phyloP scores from a whole-genome alignment of 30 jellyfish, hydroid and myxozoan genomes.

The Chrysaora quinquecirrha region DNA sequence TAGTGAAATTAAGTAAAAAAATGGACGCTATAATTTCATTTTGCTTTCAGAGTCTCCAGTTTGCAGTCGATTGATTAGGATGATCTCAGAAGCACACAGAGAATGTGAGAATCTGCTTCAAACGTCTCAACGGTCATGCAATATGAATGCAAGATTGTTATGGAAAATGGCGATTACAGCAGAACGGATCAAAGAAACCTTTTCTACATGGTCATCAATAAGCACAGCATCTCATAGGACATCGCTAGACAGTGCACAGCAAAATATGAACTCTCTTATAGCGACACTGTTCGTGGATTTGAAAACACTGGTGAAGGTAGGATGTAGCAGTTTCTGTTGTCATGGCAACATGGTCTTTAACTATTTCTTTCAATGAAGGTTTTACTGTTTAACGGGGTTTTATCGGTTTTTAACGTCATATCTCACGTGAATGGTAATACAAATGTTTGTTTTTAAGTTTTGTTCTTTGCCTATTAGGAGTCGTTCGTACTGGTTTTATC shows the following conservation, averaged over 20 bases:
- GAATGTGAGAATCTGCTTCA: background rate
- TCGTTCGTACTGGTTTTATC: no score
- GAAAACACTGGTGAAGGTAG: background rate
- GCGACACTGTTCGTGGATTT: background rate
- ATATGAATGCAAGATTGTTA: background rate
- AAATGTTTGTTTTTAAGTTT: background rate
- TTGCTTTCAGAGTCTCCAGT: background rate
- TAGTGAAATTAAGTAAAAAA: no score
- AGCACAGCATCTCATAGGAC: background rate
- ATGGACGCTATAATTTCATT: no score
- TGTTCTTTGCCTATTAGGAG: background rate
- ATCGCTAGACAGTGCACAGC: background rate
- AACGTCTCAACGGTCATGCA: background rate
- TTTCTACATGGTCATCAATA: background rate
- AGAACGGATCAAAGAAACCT: background rate
- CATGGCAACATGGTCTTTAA: background rate
- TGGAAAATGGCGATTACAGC: background rate
- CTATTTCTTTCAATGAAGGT: background rate
- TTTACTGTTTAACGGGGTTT: background rate
- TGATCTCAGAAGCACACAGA: background rate
- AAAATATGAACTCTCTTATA: background rate
- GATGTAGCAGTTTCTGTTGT: background rate
- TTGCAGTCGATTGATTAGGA: background rate
- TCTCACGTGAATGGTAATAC: background rate
- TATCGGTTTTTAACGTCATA: background rate